Conservation (phyloP, 2,797 vertebrate species). For the Pantherophis alleghaniensis region DNA sequence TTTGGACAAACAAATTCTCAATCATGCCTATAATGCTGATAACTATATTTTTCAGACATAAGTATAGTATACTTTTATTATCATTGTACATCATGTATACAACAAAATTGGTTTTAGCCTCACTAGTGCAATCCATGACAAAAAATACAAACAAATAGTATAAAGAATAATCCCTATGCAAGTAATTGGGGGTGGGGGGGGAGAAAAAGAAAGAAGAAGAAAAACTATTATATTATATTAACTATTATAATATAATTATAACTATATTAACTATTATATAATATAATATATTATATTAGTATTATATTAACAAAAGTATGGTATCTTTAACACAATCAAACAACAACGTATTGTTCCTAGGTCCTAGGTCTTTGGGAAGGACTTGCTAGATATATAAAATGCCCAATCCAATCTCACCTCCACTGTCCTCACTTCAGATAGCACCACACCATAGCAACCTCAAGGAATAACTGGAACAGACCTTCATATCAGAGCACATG, state of each 20-base stretch:
- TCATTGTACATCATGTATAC: too few relatives aligned
- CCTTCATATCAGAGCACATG: neutral
- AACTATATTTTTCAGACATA: neutral
- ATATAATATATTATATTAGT: too few relatives aligned
- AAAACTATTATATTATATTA: too few relatives aligned
- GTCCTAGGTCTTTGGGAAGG: neutral
- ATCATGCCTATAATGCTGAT: neutral
- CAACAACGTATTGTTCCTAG: neutral
- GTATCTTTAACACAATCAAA: neutral
- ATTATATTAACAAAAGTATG: neutral
- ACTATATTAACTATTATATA: too few relatives aligned
- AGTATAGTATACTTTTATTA: too few relatives aligned
- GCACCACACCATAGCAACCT: neutral
- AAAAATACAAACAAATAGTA: too few relatives aligned
- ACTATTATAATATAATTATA: too few relatives aligned
- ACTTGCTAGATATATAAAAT: neutral
- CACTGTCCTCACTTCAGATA: neutral
- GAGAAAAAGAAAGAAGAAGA: neutral
- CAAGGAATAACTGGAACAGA: neutral
- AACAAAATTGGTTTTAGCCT: too few relatives aligned
- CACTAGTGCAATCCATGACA: too few relatives aligned
- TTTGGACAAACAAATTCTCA: neutral
- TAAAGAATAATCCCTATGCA: too few relatives aligned
- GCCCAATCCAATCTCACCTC: neutral
- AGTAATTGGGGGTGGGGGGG: neutral